Conservation (phyloP, 2,113 vertebrate genomes). For the Chloropsis cyanopogon region DNA sequence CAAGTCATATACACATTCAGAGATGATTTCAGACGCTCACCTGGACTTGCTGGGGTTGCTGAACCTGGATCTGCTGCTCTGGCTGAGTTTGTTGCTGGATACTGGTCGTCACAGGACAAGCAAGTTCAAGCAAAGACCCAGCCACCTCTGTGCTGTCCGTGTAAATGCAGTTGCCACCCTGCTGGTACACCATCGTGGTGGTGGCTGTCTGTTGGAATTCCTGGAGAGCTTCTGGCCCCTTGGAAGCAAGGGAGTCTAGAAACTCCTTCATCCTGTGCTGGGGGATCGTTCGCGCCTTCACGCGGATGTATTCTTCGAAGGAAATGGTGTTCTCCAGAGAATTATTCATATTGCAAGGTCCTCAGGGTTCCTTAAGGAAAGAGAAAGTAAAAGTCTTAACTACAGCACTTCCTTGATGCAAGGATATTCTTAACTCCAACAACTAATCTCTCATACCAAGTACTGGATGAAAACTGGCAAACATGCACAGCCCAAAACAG, state of each 20-base stretch:
- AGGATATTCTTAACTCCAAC: background rate
- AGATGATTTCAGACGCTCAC: constrained; percentile 52
- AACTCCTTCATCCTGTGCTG: constrained; percentile 99
- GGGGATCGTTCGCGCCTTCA: constrained; percentile 93
- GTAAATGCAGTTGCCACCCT: constrained; percentile 92
- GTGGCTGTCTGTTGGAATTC: constrained; percentile 93
- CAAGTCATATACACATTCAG: background rate
- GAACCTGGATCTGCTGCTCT: constrained; percentile 80
- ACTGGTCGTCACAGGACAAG: constrained; percentile 90
- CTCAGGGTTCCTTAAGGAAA: constrained; percentile 71
- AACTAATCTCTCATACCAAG: background rate
- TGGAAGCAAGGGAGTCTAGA: constrained; percentile 92
- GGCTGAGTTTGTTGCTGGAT: constrained; percentile 80
- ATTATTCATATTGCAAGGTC: constrained; percentile 92
- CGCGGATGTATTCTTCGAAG: constrained; percentile 97
- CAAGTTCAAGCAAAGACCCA: constrained; percentile 96
- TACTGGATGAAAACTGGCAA: background rate
- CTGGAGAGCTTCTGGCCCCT: constrained; percentile 94
- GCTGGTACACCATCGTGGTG: constrained; percentile 95
- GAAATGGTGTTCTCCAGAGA: constrained; percentile 97
- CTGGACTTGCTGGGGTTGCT: constrained; percentile 82
- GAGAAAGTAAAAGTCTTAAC: constrained; percentile 48
- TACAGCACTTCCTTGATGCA: background rate
- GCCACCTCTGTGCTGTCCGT: constrained; percentile 98
- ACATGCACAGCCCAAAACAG: constrained; percentile 6